Conservation (phyloP, 2,113 vertebrate species). For the Lagopus muta region DNA sequence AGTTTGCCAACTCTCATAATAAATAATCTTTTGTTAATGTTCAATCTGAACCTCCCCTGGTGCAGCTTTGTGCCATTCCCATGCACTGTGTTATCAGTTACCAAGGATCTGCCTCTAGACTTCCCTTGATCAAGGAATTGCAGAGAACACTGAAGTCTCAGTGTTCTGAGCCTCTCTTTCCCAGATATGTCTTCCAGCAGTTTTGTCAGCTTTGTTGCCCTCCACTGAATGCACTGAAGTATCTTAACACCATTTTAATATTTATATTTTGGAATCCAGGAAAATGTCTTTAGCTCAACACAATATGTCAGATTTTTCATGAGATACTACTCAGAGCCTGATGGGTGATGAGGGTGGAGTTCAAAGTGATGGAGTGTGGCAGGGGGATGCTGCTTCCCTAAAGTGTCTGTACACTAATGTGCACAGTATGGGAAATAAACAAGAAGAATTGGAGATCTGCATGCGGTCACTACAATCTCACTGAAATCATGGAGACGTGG, state of each 20-base stretch:
- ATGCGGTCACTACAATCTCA: too few relatives aligned
- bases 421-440: too few relatives aligned
- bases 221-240: not conserved
- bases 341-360: too few relatives aligned
- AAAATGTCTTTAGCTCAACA: not conserved
- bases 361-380: too few relatives aligned
- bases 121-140: not conserved
- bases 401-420: too few relatives aligned
- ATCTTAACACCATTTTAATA: not conserved
- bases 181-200: not conserved
- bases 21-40: not conserved
- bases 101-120: not conserved
- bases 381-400: too few relatives aligned
- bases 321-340: not conserved
- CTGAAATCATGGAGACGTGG: too few relatives aligned
- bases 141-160: not conserved
- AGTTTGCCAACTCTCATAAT: not conserved
- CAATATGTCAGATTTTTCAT: not conserved
- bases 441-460: too few relatives aligned
- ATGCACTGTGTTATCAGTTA: too few relatives aligned
- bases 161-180: not conserved
- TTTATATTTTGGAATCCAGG: not conserved
- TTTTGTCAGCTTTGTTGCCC: not conserved
- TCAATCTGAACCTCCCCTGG: not conserved
- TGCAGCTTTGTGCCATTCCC: not conserved